Percentiles rank a stretch among this genome's conserved stretches.
These are phyloP conservation scores for Synanceia verrucosa DNA, from an alignment of 2,797 vertebrate species.

Conservation along the genomic window DNA sequence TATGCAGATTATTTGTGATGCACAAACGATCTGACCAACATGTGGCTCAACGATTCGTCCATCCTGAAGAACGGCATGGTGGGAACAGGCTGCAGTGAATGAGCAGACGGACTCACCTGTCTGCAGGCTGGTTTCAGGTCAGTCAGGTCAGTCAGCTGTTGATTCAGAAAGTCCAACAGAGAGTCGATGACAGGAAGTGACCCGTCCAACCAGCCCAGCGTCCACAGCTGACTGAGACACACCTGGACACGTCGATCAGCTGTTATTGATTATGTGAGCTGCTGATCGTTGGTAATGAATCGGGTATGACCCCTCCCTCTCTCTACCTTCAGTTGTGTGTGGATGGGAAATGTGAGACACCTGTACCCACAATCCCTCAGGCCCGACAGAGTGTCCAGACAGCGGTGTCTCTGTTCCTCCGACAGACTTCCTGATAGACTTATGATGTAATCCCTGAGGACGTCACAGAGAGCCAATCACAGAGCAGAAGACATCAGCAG, in stretches of 20 bases:
- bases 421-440: conserved; percentile 46
- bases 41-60: no score
- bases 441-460: conserved; percentile 78
- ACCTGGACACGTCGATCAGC: conserved; percentile 46
- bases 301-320: not conserved
- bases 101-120: conserved; percentile 48
- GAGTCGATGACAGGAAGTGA: conserved; percentile 50
- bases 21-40: no score
- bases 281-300: not conserved
- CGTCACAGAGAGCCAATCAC: conserved; percentile 15
- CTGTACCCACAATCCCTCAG: conserved; percentile 79
- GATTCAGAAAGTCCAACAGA: conserved; percentile 57
- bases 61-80: no score
- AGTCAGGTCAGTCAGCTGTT: conserved; percentile 38
- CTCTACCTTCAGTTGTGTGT: conserved; percentile 76
- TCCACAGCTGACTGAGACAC: conserved; percentile 66
- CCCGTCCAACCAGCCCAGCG: conserved; percentile 57
- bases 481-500: not conserved
- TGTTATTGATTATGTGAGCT: not conserved
- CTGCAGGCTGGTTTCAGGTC: conserved; percentile 68
- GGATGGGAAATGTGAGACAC: conserved; percentile 78
- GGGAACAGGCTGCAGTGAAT: no score
- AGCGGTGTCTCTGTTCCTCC: conserved; percentile 33
- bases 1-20: no score
- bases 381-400: conserved; percentile 64